These are phyloP conservation scores for Campopleginae sp. DNA, from an alignment of 2,888 invertebrate genomes.

Conservation along the genomic window DNA sequence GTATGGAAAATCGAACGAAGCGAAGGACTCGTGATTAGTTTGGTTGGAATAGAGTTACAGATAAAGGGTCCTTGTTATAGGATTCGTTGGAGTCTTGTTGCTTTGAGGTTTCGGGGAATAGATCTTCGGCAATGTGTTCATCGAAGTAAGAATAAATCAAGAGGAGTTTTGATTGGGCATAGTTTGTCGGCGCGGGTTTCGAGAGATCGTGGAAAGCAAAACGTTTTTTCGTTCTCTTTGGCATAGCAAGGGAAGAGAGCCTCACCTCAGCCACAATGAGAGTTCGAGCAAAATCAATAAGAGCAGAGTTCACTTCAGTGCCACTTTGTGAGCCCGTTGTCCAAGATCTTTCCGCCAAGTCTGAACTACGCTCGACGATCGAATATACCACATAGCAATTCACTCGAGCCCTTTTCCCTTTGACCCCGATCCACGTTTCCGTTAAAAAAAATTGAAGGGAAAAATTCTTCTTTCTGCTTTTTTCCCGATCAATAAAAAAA, in stretches of 20 bases:
- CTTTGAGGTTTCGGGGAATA: not conserved
- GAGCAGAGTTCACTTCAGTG: constrained; percentile 44
- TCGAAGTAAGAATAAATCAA: constrained; percentile 16
- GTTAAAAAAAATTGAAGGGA: constrained; percentile 43
- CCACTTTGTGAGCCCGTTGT: constrained; percentile 44
- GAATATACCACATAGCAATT: constrained; percentile 18
- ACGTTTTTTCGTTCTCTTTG: constrained; percentile 7
- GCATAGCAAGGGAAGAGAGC: not conserved
- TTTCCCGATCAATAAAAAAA: constrained; percentile 10
- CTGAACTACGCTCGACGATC: constrained; percentile 36
- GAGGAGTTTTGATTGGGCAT: constrained; percentile 5
- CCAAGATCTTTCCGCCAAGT: constrained; percentile 47
- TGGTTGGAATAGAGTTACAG: not conserved
- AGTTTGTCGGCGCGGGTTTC: constrained; percentile 6
- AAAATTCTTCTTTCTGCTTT: not conserved
- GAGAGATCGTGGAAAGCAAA: constrained; percentile 1
- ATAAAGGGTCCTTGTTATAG: not conserved
- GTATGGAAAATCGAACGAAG: not conserved
- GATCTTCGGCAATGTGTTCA: constrained; percentile 22
- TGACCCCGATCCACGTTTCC: constrained; percentile 40
- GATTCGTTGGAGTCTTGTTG: constrained; percentile 2
- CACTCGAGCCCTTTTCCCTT: constrained; percentile 10
- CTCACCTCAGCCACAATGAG: constrained; percentile 14
- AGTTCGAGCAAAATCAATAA: constrained; percentile 63
- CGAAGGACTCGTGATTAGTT: not conserved